Conservation (phyloP, 2,113 vertebrate genomes). For the Columba livia region DNA sequence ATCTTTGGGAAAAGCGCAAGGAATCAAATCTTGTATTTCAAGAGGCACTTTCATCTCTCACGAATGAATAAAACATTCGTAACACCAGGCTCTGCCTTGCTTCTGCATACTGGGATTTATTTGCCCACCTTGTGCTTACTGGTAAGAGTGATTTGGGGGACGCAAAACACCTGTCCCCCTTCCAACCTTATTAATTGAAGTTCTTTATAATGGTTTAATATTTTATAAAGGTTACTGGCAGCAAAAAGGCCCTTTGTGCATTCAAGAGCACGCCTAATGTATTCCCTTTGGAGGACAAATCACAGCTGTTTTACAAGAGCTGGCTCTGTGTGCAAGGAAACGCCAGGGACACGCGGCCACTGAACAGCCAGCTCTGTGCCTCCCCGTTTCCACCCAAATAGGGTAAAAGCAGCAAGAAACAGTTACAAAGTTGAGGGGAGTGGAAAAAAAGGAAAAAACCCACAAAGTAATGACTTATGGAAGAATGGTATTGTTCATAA, state of each 20-base stretch:
- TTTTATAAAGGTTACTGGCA: neutral
- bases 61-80: neutral
- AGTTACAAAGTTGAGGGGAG: neutral
- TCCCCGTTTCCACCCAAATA: rapidly evolving
- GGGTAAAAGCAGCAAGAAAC: neutral
- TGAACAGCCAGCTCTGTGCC: neutral
- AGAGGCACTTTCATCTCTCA: neutral
- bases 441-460: rapidly evolving
- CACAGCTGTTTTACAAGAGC: neutral
- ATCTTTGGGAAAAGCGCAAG: neutral
- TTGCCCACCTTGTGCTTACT: neutral
- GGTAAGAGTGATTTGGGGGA: neutral
- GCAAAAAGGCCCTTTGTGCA: neutral
- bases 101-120: neutral
- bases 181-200: neutral
- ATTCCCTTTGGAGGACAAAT: neutral
- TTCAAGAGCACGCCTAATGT: neutral
- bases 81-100: neutral
- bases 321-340: neutral
- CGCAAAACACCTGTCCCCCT: neutral
- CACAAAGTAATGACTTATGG: neutral
- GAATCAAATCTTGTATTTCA: neutral
- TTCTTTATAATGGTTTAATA: neutral
- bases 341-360: rapidly evolving
- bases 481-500: neutral